phyloP scores from a whole-genome alignment of 2,888 invertebrate species.

The Iphiclides podalirius region DNA sequence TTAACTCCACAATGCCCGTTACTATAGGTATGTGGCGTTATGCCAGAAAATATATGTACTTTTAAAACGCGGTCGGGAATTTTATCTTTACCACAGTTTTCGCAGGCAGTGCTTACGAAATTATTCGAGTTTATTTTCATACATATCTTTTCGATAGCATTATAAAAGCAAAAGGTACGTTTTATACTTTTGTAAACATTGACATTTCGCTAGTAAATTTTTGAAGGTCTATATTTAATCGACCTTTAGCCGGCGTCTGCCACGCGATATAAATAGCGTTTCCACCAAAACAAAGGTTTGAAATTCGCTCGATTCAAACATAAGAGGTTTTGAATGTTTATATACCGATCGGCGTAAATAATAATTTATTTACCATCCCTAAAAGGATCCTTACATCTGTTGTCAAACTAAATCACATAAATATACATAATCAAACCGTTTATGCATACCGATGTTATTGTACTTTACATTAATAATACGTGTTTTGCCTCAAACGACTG shows the following conservation, averaged over 20 bases:
- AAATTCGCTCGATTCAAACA: conserved; percentile 8
- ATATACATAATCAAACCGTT: background rate
- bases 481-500: conserved; percentile 9
- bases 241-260: conserved; percentile 9
- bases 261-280: conserved; percentile 6
- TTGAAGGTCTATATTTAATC: conserved; percentile 13
- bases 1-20: too few relatives aligned
- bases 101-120: too few relatives aligned
- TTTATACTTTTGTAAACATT: too few relatives aligned
- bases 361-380: too few relatives aligned
- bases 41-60: conserved; percentile 72
- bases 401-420: too few relatives aligned
- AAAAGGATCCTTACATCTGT: too few relatives aligned
- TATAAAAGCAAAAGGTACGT: too few relatives aligned
- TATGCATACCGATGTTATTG: background rate
- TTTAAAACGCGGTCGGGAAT: conserved; percentile 56
- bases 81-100: conserved; percentile 60
- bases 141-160: too few relatives aligned
- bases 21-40: conserved; percentile 51
- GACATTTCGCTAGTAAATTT: conserved; percentile 28
- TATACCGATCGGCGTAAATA: too few relatives aligned
- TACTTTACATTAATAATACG: conserved; percentile 3
- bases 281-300: conserved; percentile 1
- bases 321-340: too few relatives aligned
- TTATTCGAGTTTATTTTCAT: conserved; percentile 19